A percentile compares a stretch with the other conserved stretches of the same genome.
phyloP scores from a whole-genome alignment of 2,113 vertebrate genomes.

The Caracal caracal region DNA sequence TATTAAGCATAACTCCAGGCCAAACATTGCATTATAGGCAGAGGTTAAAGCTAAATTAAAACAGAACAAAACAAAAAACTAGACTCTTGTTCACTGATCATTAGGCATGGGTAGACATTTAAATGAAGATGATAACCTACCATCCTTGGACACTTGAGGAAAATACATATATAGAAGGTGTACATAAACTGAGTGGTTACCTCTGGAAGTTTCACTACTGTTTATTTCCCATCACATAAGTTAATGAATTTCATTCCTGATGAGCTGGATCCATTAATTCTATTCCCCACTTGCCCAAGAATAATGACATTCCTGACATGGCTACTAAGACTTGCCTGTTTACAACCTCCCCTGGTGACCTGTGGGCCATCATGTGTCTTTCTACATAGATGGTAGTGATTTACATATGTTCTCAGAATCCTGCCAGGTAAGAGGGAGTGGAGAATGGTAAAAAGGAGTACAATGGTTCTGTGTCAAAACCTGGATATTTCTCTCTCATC shows the following conservation, averaged over 20 bases:
- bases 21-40: neutral
- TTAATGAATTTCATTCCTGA: neutral
- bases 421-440: neutral
- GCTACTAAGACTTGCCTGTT: neutral
- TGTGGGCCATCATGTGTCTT: neutral
- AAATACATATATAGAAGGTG: neutral
- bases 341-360: neutral
- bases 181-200: neutral
- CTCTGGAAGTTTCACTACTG: neutral
- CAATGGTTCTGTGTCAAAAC: neutral
- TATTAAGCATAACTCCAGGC: neutral
- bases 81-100: neutral
- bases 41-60: neutral
- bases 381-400: neutral
- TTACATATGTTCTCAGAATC: neutral
- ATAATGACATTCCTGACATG: neutral
- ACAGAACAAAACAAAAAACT: neutral
- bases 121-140: neutral
- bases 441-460: neutral
- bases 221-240: neutral
- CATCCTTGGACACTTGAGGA: neutral
- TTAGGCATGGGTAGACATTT: neutral
- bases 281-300: neutral
- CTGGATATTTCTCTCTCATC: neutral
- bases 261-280: neutral